These are phyloP conservation scores for Arion vulgaris DNA, from an alignment of 1,140 invertebrate genomes.

Conservation along the genomic window DNA sequence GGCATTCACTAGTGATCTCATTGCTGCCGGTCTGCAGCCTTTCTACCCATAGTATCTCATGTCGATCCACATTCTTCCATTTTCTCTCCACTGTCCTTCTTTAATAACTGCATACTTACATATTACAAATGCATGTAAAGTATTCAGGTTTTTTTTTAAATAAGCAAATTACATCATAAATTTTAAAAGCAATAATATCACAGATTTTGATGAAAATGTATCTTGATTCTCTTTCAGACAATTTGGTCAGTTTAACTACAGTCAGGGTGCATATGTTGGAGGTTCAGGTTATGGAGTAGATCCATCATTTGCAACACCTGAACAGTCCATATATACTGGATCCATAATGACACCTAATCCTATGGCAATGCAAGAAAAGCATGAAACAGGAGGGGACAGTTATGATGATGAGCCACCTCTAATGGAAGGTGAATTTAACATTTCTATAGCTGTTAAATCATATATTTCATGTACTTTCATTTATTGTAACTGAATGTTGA, in stretches of 20 bases:
- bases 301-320: not conserved
- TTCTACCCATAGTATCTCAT: too few species aligned
- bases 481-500: too few species aligned
- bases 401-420: constrained; percentile 34
- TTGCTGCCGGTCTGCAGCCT: too few species aligned
- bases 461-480: not conserved
- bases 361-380: constrained; percentile 11
- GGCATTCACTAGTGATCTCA: too few species aligned
- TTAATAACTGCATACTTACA: too few species aligned
- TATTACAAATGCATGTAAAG: too few species aligned
- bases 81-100: too few species aligned
- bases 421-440: constrained; percentile 17
- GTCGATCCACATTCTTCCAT: too few species aligned
- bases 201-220: not conserved
- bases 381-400: constrained; percentile 8
- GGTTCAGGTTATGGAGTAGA: constrained; percentile 2
- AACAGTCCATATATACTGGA: constrained; percentile 16
- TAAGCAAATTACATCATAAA: too few species aligned
- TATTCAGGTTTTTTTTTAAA: too few species aligned
- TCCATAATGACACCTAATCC: constrained; percentile 27
- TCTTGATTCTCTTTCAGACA: constrained; percentile 7
- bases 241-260: constrained; percentile 31
- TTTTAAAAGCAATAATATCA: too few species aligned
- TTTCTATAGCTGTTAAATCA: not conserved
- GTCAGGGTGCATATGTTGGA: not conserved